Evolutionary conservation across 1,140 invertebrate genomes (phyloP), one percentile per base, ranked within the genome.

Genomic region (Danaus plexippus): DNA sequence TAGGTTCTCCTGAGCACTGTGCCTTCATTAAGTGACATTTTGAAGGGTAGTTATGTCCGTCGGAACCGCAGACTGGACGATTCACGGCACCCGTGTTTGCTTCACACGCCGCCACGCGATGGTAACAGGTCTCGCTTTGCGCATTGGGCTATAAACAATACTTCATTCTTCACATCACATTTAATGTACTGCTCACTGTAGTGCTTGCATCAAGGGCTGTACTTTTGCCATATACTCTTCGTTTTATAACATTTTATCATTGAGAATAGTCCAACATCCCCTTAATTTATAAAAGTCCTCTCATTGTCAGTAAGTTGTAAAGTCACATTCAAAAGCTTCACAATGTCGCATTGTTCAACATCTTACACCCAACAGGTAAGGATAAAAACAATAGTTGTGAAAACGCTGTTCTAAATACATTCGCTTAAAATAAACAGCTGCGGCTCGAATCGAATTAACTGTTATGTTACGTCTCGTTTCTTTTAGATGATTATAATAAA

Each of bases 31-130:
- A 88, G 54, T 93, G 91, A 84, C 95, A 96, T 59, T 91, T 88
- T 57, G 91, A 93, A 10, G 91, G 88, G 88, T 96, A 96, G 43
- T 93, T 95, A 51, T 92, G 83, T 9, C 92, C 92, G 73, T 96
- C 93, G 15, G 93, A 93, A 57, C 94, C 95, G 73, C 95, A 96
- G 40, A 95, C 92, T 9, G 92, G 89, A 52, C 85, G 72, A 47
- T 83, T 75, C 44, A 51, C 54, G 32, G 61, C 73, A 18, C 69
- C 69, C 1, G 62, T 54, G 43, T 64, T 75, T 9, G 70, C 56
- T 60, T 86, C 80, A 59, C 83, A 86, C 1, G 77, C 57, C n/a
- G 74, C 60, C 11, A 75, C 73, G 22, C 70, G 75, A 7, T 70
- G 64, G 41, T 59, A 60, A 61, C 82, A 85, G 10, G 64, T 58